Conservation (phyloP, 1,140 invertebrate species). For the Nixonia krombeini region DNA sequence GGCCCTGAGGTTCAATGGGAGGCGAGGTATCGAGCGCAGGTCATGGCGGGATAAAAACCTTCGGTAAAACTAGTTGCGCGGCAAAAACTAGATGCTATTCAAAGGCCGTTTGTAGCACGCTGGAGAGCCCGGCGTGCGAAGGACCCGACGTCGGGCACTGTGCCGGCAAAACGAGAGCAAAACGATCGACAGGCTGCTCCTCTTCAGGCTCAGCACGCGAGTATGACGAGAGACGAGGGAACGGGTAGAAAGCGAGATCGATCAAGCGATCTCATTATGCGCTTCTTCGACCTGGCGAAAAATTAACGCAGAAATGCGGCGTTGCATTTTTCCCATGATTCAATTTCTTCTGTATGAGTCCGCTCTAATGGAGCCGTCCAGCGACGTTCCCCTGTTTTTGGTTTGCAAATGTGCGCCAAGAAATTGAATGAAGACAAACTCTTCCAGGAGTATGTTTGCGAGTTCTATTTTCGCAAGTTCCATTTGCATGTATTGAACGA, state of each 20-base stretch:
- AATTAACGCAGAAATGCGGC: slow-evolving; percentile 11
- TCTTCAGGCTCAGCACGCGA: slow-evolving; percentile 10
- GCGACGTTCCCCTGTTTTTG: no score
- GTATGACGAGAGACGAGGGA: slow-evolving; percentile 13
- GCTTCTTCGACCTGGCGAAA: background rate
- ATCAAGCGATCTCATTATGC: slow-evolving; percentile 28
- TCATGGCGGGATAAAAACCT: slow-evolving; percentile 54
- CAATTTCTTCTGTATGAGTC: slow-evolving; percentile 12
- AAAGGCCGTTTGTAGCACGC: slow-evolving; percentile 57
- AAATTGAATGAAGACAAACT: no score
- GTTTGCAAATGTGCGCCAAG: no score
- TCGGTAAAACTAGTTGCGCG: slow-evolving; percentile 57
- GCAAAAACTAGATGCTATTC: slow-evolving; percentile 66
- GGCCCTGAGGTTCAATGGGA: slow-evolving; percentile 19
- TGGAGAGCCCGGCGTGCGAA: slow-evolving; percentile 28
- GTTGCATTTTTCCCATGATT: slow-evolving; percentile 1
- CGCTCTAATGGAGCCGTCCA: background rate
- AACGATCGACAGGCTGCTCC: slow-evolving; percentile 44
- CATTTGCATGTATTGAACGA: no score
- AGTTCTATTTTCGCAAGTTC: no score
- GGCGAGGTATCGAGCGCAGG: slow-evolving; percentile 18
- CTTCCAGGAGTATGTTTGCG: no score
- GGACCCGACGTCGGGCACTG: slow-evolving; percentile 37
- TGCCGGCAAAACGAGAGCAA: slow-evolving; percentile 48
- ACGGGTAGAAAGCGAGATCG: slow-evolving; percentile 31